Percentiles rank a stretch among this genome's conserved stretches.
Conservation (phyloP, 1,140 invertebrate species). For the Kradibia gibbosae region DNA sequence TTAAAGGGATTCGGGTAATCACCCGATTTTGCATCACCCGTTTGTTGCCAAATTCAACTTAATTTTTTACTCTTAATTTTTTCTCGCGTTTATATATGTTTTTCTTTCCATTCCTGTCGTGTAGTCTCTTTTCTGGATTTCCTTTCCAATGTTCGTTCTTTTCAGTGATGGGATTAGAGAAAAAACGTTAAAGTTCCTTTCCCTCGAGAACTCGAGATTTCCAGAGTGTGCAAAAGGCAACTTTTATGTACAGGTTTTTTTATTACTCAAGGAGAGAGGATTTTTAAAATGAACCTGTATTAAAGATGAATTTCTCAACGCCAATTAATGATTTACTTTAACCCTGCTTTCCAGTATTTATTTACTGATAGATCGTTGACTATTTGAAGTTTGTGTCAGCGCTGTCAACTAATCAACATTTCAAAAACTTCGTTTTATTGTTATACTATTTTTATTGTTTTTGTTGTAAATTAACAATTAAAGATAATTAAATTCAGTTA, state of each 20-base stretch:
- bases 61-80: no score
- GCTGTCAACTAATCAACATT: not conserved
- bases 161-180: slow-evolving; percentile 1
- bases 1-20: slow-evolving; percentile 26
- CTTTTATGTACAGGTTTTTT: not conserved
- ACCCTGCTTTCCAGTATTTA: not conserved
- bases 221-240: slow-evolving; percentile 4
- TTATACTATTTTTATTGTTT: not conserved
- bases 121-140: not conserved
- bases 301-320: not conserved
- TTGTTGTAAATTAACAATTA: no score
- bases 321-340: not conserved
- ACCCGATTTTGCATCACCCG: not conserved
- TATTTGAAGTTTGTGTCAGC: not conserved
- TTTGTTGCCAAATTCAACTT: no score
- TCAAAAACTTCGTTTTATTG: not conserved
- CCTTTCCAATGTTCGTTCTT: not conserved
- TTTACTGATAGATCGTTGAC: not conserved
- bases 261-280: not conserved
- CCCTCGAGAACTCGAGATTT: slow-evolving; percentile 10
- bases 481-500: no score
- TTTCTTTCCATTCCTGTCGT: not conserved
- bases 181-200: slow-evolving; percentile 16
- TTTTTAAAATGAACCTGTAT: slow-evolving; percentile 21
- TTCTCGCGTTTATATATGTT: no score